These are phyloP conservation scores for Fabriciana adippe DNA, from an alignment of 2,888 invertebrate species.

Conservation along the genomic window DNA sequence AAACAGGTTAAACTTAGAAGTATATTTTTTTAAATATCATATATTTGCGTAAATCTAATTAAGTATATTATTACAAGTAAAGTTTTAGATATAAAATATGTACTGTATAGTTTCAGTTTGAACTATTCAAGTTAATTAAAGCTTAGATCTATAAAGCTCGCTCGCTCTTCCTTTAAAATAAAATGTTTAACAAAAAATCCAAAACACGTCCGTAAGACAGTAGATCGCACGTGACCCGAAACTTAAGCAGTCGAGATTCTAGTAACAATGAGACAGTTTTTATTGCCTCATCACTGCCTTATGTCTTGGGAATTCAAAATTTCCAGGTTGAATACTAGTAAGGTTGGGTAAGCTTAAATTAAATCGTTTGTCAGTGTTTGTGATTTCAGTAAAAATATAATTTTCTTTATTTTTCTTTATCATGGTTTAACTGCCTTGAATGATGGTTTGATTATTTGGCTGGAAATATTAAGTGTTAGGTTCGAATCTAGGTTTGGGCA, in stretches of 20 bases:
- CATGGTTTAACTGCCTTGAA: no score
- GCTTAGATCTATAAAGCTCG: background rate
- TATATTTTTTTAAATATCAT: no score
- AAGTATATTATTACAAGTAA: no score
- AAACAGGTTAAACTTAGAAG: no score
- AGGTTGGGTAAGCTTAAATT: constrained; percentile 8
- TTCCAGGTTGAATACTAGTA: constrained; percentile 20
- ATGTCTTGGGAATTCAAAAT: constrained; percentile 35
- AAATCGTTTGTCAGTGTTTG: constrained; percentile 14
- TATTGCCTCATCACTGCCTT: constrained; percentile 41
- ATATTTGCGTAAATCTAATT: no score
- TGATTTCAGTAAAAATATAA: background rate
- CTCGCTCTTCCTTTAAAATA: constrained; percentile 21
- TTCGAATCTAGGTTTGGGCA: no score
- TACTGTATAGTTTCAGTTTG: no score
- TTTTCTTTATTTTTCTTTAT: no score
- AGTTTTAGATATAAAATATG: no score
- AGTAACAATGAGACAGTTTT: constrained; percentile 39
- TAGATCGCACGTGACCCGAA: constrained; percentile 38
- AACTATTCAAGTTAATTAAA: constrained; percentile 3
- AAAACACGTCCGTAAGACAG: constrained; percentile 42
- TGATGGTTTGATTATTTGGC: no score
- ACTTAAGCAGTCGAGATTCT: constrained; percentile 34
- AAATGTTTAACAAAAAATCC: constrained; percentile 35
- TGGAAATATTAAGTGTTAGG: no score